Conservation (phyloP, 2,888 invertebrate genomes). For the Allacma fusca region DNA sequence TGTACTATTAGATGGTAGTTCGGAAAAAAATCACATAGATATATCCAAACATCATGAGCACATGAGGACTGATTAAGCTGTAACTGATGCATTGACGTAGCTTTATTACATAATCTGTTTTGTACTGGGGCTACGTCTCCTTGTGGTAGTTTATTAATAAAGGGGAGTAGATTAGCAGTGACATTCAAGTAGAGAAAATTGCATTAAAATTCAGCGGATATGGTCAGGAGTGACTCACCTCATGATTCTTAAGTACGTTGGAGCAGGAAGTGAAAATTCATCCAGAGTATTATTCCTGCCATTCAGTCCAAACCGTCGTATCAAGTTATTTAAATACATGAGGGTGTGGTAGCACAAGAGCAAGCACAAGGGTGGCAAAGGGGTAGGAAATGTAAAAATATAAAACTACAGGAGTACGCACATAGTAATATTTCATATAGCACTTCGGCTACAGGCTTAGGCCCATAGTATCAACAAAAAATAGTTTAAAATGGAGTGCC, state of each 20-base stretch:
- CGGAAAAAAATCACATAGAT: too few relatives aligned
- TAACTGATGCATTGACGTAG: too few relatives aligned
- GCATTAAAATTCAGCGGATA: background rate
- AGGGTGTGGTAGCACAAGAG: background rate
- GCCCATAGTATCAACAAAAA: background rate
- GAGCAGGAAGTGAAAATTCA: slow-evolving; percentile 16
- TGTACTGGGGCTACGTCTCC: too few relatives aligned
- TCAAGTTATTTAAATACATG: background rate
- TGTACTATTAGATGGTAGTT: too few relatives aligned
- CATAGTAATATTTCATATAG: too few relatives aligned
- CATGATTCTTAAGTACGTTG: background rate
- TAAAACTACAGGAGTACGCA: background rate
- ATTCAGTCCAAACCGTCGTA: background rate
- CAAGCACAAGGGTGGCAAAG: slow-evolving; percentile 14
- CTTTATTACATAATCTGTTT: too few relatives aligned
- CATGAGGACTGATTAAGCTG: too few relatives aligned
- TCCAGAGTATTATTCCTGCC: slow-evolving; percentile 1
- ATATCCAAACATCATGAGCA: too few relatives aligned
- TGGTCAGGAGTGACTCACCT: slow-evolving; percentile 6
- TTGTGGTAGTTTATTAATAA: too few relatives aligned
- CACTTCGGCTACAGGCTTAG: background rate
- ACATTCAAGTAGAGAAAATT: background rate
- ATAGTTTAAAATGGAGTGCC: too few relatives aligned
- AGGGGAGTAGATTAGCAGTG: too few relatives aligned
- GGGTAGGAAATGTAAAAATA: background rate